Evolutionary conservation across 2,113 vertebrate species (phyloP), one percentile per base, ranked within the genome.

Genomic region (Poecilia latipinna): DNA sequence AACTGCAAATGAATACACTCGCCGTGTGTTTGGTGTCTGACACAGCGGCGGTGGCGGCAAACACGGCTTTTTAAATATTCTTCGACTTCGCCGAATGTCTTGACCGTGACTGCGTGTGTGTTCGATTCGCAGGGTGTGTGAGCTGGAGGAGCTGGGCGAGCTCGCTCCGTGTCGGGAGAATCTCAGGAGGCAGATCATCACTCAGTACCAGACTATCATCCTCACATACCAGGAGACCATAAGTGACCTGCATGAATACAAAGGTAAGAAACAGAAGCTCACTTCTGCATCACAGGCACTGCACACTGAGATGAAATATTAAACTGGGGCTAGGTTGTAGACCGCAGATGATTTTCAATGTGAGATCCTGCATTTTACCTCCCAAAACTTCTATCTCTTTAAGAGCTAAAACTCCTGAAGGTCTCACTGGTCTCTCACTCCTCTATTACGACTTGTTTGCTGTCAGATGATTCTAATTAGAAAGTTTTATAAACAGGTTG

Each of bases 181-280:
- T 90, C 96, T 99, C 76, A 94, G 98, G 65, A 95, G 97, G 77
- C 97, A 99, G 88, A 99, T 99, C 80, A 97, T 99, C 82, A 97
- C 97, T 69, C 98, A 99, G 85, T 99, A 99, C 90, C 97, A 99
- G 94, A 99, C 96, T 12, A 95, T 99, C 92, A 99, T 99, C 90
- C 96, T 99, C 86, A 98, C 97, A 15, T 99, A 99, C 77, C 98
- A 99, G 93, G 98, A 99, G 91, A 99, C 98, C 84, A 94, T 99
- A 70, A 97, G 95, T 39, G 96, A 99, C 88, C 93, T 99, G 74
- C 97, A 99, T 72, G 96, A 99, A 74, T 99, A 99, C 89, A 99
- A 97, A 95, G 98, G 98, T 99, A 28, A 90, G 91, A 71, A 65
- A 29, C 66, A 44, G 67, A 68, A 31, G 61, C 8, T 4, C 12